Percentiles rank a stretch among this genome's conserved stretches.
These are phyloP conservation scores for Zootoca vivipara DNA, from an alignment of 2,113 vertebrate genomes.

Conservation along the genomic window DNA sequence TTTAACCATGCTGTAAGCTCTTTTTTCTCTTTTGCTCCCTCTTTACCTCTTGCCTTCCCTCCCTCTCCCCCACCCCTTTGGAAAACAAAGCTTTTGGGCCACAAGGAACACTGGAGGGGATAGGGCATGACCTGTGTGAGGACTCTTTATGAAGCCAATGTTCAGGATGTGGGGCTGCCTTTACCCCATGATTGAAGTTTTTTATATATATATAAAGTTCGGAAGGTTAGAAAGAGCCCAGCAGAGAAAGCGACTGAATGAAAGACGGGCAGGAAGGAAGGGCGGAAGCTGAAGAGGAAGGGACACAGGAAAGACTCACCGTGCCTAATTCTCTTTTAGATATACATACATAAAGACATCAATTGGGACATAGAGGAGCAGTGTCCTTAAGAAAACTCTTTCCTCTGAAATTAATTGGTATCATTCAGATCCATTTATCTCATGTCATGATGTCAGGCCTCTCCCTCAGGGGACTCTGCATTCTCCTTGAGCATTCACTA, in stretches of 20 bases:
- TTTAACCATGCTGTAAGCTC: slow-evolving; percentile 54
- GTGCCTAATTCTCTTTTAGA: neutral
- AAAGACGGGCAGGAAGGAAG: neutral
- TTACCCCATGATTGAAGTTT: neutral
- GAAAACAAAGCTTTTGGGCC: slow-evolving; percentile 50
- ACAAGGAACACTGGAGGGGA: slow-evolving; percentile 15
- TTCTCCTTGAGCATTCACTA: neutral
- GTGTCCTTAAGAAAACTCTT: slow-evolving; percentile 15
- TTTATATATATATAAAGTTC: neutral
- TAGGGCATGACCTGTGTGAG: neutral
- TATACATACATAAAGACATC: too few species aligned
- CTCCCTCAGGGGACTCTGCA: neutral
- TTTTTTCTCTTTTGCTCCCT: neutral
- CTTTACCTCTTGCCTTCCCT: neutral
- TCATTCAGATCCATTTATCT: slow-evolving; percentile 26
- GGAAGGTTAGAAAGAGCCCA: neutral
- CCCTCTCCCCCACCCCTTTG: neutral
- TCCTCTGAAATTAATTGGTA: slow-evolving; percentile 1
- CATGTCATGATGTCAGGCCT: slow-evolving; percentile 21
- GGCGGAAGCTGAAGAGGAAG: fast-evolving
- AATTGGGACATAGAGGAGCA: neutral
- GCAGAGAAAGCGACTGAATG: neutral
- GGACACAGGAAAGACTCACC: neutral
- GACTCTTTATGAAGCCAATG: neutral
- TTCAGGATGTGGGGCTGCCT: neutral